Percentiles rank a stretch among this genome's conserved stretches.
Conservation (phyloP, 2,888 invertebrate species). For the Fragum sueziense region DNA sequence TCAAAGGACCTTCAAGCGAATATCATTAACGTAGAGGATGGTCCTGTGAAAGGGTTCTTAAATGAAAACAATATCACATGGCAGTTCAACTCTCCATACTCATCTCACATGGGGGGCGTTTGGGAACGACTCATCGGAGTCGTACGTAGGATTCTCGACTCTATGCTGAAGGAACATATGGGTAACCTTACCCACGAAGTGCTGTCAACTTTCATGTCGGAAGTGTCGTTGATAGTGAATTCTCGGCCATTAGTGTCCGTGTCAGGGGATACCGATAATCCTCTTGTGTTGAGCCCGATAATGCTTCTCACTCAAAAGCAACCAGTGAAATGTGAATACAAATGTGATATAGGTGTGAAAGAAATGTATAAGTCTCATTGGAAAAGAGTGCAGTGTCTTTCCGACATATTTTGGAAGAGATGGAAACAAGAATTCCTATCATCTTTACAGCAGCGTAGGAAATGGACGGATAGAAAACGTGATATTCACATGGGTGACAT, state of each 20-base stretch:
- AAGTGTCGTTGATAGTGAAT: conserved; percentile 35
- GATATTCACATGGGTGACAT: conserved; percentile 11
- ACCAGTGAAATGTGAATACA: neutral
- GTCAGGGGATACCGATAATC: conserved; percentile 46
- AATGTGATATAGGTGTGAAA: conserved; percentile 16
- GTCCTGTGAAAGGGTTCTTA: conserved; percentile 4
- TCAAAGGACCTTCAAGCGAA: neutral
- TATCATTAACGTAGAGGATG: conserved; percentile 35
- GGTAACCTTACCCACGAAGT: conserved; percentile 34
- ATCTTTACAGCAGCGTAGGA: conserved; percentile 20
- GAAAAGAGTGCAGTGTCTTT: conserved; percentile 20
- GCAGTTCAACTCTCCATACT: conserved; percentile 31
- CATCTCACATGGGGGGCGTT: conserved; percentile 31
- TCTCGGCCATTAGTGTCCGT: conserved; percentile 26
- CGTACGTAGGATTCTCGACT: conserved; percentile 9
- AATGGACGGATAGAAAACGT: neutral
- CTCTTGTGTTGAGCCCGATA: conserved; percentile 36
- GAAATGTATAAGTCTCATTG: conserved; percentile 25
- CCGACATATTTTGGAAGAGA: conserved; percentile 20
- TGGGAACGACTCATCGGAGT: conserved; percentile 48
- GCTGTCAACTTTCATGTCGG: conserved; percentile 34
- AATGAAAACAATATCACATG: conserved; percentile 4
- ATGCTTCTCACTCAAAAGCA: conserved; percentile 31
- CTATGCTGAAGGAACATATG: neutral
- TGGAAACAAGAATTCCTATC: conserved; percentile 19